Evolutionary conservation across 2,797 vertebrate genomes (phyloP).

Genomic region (Danio choprae): DNA sequence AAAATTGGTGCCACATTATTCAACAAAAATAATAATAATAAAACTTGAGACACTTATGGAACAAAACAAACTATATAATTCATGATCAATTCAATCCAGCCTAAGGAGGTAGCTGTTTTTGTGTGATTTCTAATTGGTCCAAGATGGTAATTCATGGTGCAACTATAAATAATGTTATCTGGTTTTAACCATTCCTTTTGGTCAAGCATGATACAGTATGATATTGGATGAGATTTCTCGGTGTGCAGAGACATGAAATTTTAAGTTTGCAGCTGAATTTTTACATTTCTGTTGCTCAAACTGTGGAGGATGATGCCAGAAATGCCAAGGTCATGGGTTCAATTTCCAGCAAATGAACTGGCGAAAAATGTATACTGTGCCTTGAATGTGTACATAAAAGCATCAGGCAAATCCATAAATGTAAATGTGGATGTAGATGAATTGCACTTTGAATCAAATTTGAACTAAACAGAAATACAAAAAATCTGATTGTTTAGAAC

Average conservation of each 20-base stretch:
- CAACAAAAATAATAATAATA: no score
- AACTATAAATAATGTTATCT: neutral
- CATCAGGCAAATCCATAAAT: neutral
- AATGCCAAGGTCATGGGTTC: neutral
- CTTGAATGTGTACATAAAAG: neutral
- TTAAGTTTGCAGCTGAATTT: neutral
- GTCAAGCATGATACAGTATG: neutral
- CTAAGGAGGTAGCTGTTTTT: neutral
- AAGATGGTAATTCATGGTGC: neutral
- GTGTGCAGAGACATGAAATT: neutral
- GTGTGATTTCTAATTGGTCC: neutral
- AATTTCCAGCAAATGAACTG: neutral
- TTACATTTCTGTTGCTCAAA: neutral
- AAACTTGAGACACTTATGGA: slow-evolving; percentile 5
- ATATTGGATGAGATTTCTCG: neutral
- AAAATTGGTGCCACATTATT: neutral
- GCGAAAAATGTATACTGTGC: neutral
- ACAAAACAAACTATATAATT: neutral
- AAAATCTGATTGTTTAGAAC: neutral
- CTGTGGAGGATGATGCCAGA: no score
- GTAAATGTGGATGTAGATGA: neutral
- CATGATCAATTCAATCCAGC: neutral
- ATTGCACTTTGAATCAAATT: neutral
- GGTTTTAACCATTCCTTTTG: neutral
- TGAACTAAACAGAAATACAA: neutral